Conservation (phyloP, 2,797 vertebrate species). For the Salarias fasciatus region DNA sequence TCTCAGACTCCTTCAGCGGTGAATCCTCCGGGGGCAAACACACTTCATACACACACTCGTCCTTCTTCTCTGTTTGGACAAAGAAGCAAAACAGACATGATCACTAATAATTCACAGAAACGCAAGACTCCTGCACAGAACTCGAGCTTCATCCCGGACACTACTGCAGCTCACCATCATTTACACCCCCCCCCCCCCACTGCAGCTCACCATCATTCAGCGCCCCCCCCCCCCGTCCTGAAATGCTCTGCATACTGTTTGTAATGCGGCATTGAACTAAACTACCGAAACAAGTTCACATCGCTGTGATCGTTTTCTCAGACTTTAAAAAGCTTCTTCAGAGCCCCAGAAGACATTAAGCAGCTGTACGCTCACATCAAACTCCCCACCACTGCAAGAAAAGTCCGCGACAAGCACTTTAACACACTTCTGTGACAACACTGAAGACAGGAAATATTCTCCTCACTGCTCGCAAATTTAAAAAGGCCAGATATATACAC, state of each 20-base stretch:
- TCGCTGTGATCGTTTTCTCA: background rate
- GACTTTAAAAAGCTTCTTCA: background rate
- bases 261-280: background rate
- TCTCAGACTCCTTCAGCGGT: slow-evolving; percentile 59
- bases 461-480: no score
- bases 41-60: slow-evolving; percentile 71
- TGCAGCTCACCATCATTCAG: background rate
- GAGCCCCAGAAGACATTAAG: slow-evolving; percentile 12
- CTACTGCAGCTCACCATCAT: no score
- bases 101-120: no score
- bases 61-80: slow-evolving; percentile 75
- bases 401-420: slow-evolving; percentile 2
- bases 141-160: no score
- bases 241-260: background rate
- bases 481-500: no score
- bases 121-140: no score
- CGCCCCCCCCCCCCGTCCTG: background rate
- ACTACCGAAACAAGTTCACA: background rate
- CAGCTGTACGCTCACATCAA: slow-evolving; percentile 5
- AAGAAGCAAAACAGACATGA: slow-evolving; percentile 2
- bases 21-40: slow-evolving; percentile 82
- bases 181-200: no score
- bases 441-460: no score
- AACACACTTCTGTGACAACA: no score
- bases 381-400: background rate